These are phyloP conservation scores for Drosophila saltans DNA, from an alignment of 1,140 invertebrate genomes.

Conservation along the genomic window DNA sequence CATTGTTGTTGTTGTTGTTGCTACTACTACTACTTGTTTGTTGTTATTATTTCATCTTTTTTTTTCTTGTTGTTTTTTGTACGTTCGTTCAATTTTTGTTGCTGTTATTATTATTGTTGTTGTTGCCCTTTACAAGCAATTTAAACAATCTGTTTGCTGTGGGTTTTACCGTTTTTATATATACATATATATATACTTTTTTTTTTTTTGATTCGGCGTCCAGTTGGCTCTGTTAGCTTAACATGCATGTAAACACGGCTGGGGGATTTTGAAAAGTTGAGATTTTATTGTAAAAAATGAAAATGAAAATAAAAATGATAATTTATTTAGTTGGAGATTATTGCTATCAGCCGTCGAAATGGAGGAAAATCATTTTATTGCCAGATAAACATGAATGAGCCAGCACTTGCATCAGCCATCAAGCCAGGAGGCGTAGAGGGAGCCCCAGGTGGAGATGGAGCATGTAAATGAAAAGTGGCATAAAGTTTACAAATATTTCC, in stretches of 20 bases:
- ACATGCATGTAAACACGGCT: slow-evolving; percentile 56
- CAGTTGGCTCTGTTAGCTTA: slow-evolving; percentile 39
- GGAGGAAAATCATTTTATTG: slow-evolving; percentile 5
- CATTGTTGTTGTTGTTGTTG: slow-evolving; percentile 50
- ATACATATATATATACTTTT: too few species aligned
- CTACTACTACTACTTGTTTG: slow-evolving; percentile 38
- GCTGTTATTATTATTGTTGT: slow-evolving; percentile 24
- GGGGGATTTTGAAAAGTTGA: slow-evolving; percentile 23
- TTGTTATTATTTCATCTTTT: slow-evolving; percentile 36
- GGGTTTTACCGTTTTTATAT: slow-evolving; percentile 16
- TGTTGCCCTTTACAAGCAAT: slow-evolving; percentile 66
- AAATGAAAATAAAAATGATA: not conserved
- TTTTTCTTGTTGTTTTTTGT: not conserved
- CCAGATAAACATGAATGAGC: slow-evolving; percentile 4
- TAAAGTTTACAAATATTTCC: too few species aligned
- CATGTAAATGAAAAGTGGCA: too few species aligned
- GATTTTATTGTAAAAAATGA: slow-evolving; percentile 18
- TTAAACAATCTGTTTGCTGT: slow-evolving; percentile 69
- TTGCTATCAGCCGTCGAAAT: slow-evolving; percentile 2
- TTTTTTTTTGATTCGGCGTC: slow-evolving; percentile 21
- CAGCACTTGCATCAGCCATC: not conserved
- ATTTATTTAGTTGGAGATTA: slow-evolving; percentile 15
- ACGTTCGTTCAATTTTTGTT: slow-evolving; percentile 16
- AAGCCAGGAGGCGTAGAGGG: too few species aligned
- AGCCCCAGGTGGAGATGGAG: too few species aligned